A percentile compares a stretch with the other conserved stretches of the same genome.
These are phyloP conservation scores for Ennomos erosarius DNA, from an alignment of 2,888 invertebrate species.

Conservation along the genomic window DNA sequence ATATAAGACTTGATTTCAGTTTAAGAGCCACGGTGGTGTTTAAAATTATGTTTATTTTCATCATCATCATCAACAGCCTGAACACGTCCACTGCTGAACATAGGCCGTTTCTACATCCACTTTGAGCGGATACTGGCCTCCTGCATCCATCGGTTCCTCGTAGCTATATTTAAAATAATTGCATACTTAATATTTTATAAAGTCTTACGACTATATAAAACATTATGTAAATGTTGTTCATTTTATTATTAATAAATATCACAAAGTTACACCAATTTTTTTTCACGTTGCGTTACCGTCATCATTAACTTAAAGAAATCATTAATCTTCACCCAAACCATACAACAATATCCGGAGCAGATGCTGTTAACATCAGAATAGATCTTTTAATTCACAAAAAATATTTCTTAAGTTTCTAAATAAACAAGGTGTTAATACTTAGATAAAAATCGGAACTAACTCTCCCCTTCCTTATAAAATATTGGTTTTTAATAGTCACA, in stretches of 20 bases:
- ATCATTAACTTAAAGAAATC: conserved; percentile 45
- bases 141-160: no score
- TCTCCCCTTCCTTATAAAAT: conserved; percentile 75
- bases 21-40: background rate
- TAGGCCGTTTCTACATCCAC: no score
- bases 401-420: conserved; percentile 59
- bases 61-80: no score
- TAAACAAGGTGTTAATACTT: conserved; percentile 82
- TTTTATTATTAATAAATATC: background rate
- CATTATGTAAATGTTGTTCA: no score
- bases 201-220: no score
- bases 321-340: conserved; percentile 55
- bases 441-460: conserved; percentile 74
- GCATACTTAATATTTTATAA: no score
- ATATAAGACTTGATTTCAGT: conserved; percentile 25
- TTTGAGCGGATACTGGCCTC: no score
- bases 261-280: background rate
- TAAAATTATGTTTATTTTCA: no score
- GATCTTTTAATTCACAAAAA: conserved; percentile 60
- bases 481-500: conserved; percentile 81
- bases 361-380: conserved; percentile 60
- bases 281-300: conserved; percentile 34
- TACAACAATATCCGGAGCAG: conserved; percentile 69
- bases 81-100: no score
- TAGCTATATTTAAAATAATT: no score